These are phyloP conservation scores for Thermophis baileyi DNA, from an alignment of 2,113 vertebrate species.

Conservation along the genomic window DNA sequence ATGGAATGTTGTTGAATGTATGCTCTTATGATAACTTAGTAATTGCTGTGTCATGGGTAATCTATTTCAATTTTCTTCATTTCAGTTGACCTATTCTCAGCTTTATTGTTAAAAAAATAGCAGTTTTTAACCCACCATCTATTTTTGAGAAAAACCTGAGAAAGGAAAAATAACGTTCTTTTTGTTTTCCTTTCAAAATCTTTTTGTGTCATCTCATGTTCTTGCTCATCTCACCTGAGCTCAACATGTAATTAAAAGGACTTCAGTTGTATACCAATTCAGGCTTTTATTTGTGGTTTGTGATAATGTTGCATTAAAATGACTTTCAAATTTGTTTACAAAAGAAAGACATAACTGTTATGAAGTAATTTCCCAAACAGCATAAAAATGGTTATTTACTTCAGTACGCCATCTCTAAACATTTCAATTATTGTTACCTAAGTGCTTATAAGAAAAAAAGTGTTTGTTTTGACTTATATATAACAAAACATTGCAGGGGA, in stretches of 20 bases:
- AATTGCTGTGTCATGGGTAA: neutral
- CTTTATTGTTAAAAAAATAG: neutral
- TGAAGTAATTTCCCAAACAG: slow-evolving; percentile 24
- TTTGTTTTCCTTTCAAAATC: neutral
- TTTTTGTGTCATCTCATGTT: neutral
- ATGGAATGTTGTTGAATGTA: neutral
- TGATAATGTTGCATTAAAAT: neutral
- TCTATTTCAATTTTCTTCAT: neutral
- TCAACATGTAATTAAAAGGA: rapidly evolving
- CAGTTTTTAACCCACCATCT: neutral
- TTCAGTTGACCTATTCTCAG: neutral
- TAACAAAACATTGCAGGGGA: neutral
- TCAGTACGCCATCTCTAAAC: neutral
- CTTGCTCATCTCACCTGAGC: rapidly evolving
- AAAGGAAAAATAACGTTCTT: neutral
- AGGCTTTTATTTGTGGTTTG: neutral
- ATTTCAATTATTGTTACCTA: neutral
- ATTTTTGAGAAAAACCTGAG: neutral
- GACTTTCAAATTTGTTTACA: neutral
- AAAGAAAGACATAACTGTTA: neutral
- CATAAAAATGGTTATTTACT: neutral
- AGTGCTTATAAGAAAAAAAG: neutral
- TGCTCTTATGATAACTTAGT: neutral
- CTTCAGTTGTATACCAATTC: rapidly evolving
- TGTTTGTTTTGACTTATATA: neutral